Evolutionary conservation across 2,888 invertebrate genomes (phyloP), one percentile per base, ranked within the genome.

Genomic region (Drosophila paucipuncta): DNA sequence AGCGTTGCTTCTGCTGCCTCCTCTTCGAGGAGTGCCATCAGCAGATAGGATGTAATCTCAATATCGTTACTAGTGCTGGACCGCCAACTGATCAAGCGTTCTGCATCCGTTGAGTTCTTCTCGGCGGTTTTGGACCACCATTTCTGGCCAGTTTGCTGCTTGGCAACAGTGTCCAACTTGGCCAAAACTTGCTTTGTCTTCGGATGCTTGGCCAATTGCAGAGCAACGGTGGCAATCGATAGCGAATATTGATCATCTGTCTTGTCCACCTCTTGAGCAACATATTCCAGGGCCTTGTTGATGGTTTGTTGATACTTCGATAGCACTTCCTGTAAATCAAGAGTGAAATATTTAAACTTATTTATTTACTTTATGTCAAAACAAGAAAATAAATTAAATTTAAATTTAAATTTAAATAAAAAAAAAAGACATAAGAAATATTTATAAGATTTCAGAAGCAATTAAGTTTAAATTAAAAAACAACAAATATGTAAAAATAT

Each of bases 31-130:
- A 96, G 89, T 0, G 97, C 96, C 65, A 98, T 94, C 66, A 99
- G 94, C 0, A 96, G 97, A 93, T 99, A 99, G 0, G 98, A 96
- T 0, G 99, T 98, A 83, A 97, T 97, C 92, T 97, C 97, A 6
- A 99, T 94, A 82, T 93, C 92, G 1, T 96, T 95, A 49, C 97
- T 96, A 25, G 47, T 25, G 72, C 95, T 95, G 0, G 97, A 96
- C 73, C 95, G 93, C 76, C 93, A 94, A 31, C 68, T 70, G 30
- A 41, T 50, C 16, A 52, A 1, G 0, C 52, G 28, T 1, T 39
- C 55, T 1, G 54, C 28, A 0, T 62, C 66, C 3, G 43, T 52
- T 1, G 57, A 39, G 54, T 94, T 94, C 3, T 91, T 86, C 50
- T 93, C 90, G 1, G 93, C 91, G 2, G 94, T 92, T 77, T 96